phyloP scores from a whole-genome alignment of 2,113 vertebrate species.

The Petaurus breviceps region DNA sequence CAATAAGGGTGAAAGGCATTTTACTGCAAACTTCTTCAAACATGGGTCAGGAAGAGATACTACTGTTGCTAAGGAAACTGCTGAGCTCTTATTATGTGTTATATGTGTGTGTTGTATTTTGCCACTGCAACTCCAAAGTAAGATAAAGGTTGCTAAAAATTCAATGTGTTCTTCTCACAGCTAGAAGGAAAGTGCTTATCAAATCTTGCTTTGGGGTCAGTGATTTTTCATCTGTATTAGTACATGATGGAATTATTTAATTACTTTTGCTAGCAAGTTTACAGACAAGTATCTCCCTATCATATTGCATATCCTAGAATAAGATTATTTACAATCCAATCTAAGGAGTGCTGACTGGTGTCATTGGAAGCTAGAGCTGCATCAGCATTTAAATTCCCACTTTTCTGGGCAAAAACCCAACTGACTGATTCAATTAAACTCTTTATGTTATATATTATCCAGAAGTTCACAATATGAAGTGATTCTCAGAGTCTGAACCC shows the following conservation, averaged over 20 bases:
- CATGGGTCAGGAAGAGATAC: conserved; percentile 63
- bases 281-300: conserved; percentile 80
- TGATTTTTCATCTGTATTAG: conserved; percentile 80
- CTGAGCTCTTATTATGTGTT: conserved; percentile 46
- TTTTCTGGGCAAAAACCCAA: conserved; percentile 90
- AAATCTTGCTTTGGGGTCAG: conserved; percentile 75
- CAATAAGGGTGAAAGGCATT: conserved; percentile 53
- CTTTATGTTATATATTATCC: conserved; percentile 89
- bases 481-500: conserved; percentile 83
- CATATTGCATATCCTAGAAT: conserved; percentile 83
- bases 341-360: conserved; percentile 89
- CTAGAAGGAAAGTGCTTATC: conserved; percentile 78
- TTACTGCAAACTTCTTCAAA: conserved; percentile 65
- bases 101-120: conserved; percentile 61
- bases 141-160: conserved; percentile 71
- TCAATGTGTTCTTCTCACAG: conserved; percentile 70
- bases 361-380: conserved; percentile 86
- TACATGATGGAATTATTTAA: conserved; percentile 88
- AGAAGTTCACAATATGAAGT: conserved; percentile 87
- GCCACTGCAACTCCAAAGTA: conserved; percentile 59
- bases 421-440: conserved; percentile 90
- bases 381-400: conserved; percentile 89
- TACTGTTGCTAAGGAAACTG: conserved; percentile 64
- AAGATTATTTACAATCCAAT: conserved; percentile 91
- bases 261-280: conserved; percentile 88